These are phyloP conservation scores for Scomber japonicus DNA, from an alignment of 2,113 vertebrate species.

Conservation along the genomic window DNA sequence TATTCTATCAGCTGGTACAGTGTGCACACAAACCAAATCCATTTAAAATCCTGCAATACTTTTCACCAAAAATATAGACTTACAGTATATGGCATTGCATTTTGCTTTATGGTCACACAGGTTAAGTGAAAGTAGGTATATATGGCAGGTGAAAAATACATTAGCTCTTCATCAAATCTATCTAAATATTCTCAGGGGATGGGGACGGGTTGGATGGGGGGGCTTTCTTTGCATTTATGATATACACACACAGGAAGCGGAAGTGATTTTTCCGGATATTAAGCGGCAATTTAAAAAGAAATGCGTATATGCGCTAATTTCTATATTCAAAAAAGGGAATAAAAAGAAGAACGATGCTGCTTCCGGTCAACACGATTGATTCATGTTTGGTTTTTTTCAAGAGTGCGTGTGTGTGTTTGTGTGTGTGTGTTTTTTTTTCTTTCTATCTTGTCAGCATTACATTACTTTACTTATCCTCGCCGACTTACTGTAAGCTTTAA, in stretches of 20 bases:
- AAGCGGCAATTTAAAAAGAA: neutral
- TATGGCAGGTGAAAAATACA: constrained; percentile 47
- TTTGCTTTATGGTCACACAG: constrained; percentile 67
- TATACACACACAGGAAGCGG: neutral
- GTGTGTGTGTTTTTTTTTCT: constrained; percentile 21
- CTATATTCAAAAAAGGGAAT: neutral
- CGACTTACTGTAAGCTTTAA: constrained; percentile 72
- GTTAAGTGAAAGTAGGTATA: constrained; percentile 69
- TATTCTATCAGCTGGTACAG: constrained; percentile 76
- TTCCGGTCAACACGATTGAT: neutral
- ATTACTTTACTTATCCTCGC: constrained; percentile 44
- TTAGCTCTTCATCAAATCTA: constrained; percentile 47
- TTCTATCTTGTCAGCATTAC: constrained; percentile 31
- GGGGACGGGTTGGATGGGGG: no score
- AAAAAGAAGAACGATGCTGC: neutral
- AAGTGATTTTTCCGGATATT: neutral
- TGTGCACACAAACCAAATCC: constrained; percentile 76
- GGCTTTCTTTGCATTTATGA: constrained; percentile 24
- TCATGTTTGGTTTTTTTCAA: constrained; percentile 10
- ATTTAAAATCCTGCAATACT: constrained; percentile 72
- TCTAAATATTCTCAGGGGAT: constrained; percentile 7
- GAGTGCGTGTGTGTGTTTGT: neutral
- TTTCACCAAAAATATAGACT: constrained; percentile 58
- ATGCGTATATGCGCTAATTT: neutral
- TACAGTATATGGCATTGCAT: constrained; percentile 54